These are phyloP conservation scores for Allacma fusca DNA, from an alignment of 2,888 invertebrate genomes.

Conservation along the genomic window DNA sequence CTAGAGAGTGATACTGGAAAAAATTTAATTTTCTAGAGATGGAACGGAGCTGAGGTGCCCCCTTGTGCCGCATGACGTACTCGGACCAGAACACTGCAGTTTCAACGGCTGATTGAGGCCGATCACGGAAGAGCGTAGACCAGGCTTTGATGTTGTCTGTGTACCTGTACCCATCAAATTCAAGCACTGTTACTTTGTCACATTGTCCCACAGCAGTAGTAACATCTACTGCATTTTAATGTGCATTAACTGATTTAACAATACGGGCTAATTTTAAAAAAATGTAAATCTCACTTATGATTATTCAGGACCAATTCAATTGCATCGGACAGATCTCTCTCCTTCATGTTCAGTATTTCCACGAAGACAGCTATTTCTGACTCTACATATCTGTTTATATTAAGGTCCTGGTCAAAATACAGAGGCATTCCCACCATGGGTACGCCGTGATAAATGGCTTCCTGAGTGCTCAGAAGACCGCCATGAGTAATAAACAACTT, in stretches of 20 bases:
- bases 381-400: constrained; percentile 68
- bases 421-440: constrained; percentile 21
- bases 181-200: too few relatives aligned
- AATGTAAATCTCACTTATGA: neutral
- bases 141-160: neutral
- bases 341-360: constrained; percentile 64
- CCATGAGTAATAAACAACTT: constrained; percentile 38
- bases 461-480: constrained; percentile 29
- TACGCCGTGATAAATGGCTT: constrained; percentile 29
- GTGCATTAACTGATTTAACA: too few relatives aligned
- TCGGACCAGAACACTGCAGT: neutral
- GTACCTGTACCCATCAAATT: too few relatives aligned
- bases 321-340: constrained; percentile 64
- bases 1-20: neutral
- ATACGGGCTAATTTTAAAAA: too few relatives aligned
- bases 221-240: too few relatives aligned
- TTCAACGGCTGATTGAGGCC: neutral
- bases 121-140: neutral
- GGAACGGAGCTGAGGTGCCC: neutral
- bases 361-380: constrained; percentile 70
- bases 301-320: neutral
- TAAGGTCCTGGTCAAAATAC: constrained; percentile 64
- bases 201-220: too few relatives aligned
- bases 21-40: neutral
- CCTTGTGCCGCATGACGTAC: constrained; percentile 5